phyloP scores from a whole-genome alignment of 2,113 vertebrate genomes.

The Chelonoidis abingdonii region DNA sequence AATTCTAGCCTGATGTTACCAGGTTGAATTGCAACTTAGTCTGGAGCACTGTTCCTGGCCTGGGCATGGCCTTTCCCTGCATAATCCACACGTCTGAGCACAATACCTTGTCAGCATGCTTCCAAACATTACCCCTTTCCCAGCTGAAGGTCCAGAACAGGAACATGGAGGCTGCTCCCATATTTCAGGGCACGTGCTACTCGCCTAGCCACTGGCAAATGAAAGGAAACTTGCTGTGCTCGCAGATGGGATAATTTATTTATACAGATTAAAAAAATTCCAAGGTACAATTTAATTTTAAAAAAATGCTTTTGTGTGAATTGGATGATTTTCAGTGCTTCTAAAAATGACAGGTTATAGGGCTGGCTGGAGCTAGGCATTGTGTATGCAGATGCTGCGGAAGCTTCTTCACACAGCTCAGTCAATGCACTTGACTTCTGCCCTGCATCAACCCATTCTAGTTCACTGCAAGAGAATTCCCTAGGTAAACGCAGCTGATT shows the following conservation, averaged over 20 bases:
- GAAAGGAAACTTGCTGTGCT: neutral
- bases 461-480: neutral
- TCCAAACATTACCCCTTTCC: neutral
- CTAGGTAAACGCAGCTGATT: neutral
- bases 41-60: neutral
- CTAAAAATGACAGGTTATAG: neutral
- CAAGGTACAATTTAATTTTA: neutral
- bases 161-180: neutral
- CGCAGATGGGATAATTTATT: neutral
- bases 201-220: neutral
- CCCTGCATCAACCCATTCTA: neutral
- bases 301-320: neutral
- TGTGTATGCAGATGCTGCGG: fast-evolving
- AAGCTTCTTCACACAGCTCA: neutral
- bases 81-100: neutral
- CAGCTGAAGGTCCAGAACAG: neutral
- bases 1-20: neutral
- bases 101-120: neutral
- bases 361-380: neutral
- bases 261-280: neutral
- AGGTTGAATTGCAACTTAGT: neutral
- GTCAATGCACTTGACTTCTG: neutral
- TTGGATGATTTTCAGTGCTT: neutral
- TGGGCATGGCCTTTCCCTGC: neutral
- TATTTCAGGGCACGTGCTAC: neutral